Evolutionary conservation across 2,888 invertebrate genomes (phyloP).

Genomic region (Trichopria drosophilae): DNA sequence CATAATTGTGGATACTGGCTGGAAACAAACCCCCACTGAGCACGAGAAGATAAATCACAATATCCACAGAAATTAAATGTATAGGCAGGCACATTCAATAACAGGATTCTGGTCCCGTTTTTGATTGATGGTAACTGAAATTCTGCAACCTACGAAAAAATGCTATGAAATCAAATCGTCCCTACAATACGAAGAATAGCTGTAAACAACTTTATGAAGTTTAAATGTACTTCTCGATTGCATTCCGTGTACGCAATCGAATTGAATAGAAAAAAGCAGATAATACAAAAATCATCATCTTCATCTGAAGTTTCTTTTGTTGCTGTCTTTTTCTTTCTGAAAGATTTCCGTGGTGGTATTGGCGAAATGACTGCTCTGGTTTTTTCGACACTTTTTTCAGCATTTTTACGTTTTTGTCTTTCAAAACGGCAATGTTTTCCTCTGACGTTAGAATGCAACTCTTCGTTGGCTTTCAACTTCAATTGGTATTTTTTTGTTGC

Average conservation of each 20-base stretch:
- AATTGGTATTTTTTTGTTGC: constrained; percentile 3
- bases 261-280: constrained; percentile 2
- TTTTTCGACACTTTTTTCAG: constrained; percentile 7
- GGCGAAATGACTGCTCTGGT: background rate
- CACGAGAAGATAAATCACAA: too few relatives aligned
- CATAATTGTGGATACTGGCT: too few relatives aligned
- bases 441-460: constrained; percentile 3
- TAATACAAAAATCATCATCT: constrained; percentile 14
- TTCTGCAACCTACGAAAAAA: too few relatives aligned
- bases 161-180: too few relatives aligned
- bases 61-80: too few relatives aligned
- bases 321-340: constrained; percentile 5
- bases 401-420: constrained; percentile 6
- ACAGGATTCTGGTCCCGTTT: too few relatives aligned
- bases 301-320: constrained; percentile 4
- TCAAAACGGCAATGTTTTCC: constrained; percentile 6
- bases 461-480: constrained; percentile 11
- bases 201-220: constrained; percentile 1
- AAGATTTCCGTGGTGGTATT: constrained; percentile 5
- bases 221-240: constrained; percentile 1
- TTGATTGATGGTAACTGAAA: too few relatives aligned
- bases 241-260: constrained; percentile 1
- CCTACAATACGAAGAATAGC: too few relatives aligned
- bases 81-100: too few relatives aligned
- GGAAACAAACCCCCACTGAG: too few relatives aligned